Evolutionary conservation across 2,797 vertebrate genomes (phyloP), one percentile per base, ranked within the genome.

Genomic region (Vipera ursinii): DNA sequence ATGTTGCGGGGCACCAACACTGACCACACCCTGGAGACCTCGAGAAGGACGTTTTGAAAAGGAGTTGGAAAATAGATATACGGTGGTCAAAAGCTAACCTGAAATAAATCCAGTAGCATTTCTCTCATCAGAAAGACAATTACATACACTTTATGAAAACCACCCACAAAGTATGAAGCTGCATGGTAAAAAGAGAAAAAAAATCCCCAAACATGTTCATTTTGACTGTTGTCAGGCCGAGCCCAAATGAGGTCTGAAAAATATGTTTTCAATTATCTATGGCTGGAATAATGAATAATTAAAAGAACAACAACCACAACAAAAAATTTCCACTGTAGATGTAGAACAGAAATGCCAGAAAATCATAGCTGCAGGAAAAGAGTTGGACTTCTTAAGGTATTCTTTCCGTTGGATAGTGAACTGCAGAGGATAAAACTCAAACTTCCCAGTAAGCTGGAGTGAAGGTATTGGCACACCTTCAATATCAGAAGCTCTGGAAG

Each of bases 181-280:
- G 53, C 0, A 26, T 9, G 63, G 94, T 22, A 44, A 91, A 95
- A 94, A 0, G 90, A 26, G 56, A 90, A 22, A 2, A 22, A 44
- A 48, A 82, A 48, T 2, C 38, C 8, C 51, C 59, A 89, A 93
- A 8, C 63, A 89, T 61, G 44, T 94, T 59, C 92, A 86, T 94
- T 92, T 73, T 17, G 82, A 90, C 92, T 73, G 90, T 94, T 65
- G 89, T 63, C 9, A 92, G 95, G 57, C 0, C 89, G 86, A 87
- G 95, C 85, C 85, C 92, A 96, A 96, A 90, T 93, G 92, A 91
- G 94, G 94, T 94, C 93, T 92, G 94, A 93, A 97, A 89, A 96
- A 97, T 94, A 94, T 96, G 97, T 94, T 96, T 95, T 93, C 91
- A 97, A 96, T 97, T 96, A 96, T 96, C 94, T 93, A 85, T 65